Evolutionary conservation across 2,797 vertebrate species (phyloP).

Genomic region (Etheostoma perlongum): DNA sequence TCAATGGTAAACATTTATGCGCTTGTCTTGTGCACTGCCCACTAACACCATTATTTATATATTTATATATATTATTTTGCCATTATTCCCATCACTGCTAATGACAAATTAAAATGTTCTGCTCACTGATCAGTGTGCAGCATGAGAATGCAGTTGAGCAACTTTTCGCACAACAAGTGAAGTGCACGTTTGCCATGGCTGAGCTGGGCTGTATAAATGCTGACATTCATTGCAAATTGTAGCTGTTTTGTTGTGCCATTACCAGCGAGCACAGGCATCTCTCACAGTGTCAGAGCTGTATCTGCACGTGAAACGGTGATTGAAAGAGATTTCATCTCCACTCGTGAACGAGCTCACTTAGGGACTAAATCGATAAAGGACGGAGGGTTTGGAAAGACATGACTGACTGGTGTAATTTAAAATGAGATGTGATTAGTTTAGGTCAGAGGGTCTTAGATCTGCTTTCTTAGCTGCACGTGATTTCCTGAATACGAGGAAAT

Average conservation of each 20-base stretch:
- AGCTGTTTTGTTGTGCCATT: neutral
- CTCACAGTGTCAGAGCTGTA: neutral
- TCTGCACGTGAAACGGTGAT: neutral
- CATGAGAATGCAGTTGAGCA: neutral
- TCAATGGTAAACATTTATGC: no score
- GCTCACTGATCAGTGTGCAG: neutral
- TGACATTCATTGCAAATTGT: neutral
- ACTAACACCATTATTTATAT: no score
- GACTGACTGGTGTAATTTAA: neutral
- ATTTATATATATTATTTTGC: no score
- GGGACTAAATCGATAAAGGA: neutral
- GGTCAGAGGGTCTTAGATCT: neutral
- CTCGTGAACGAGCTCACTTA: neutral
- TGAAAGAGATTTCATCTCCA: neutral
- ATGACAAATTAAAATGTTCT: neutral
- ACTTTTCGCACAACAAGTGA: neutral
- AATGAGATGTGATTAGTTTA: neutral
- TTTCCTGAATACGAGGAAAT: slow-evolving; percentile 40
- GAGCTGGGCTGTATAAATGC: neutral
- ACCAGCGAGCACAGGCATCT: no score
- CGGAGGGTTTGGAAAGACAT: neutral
- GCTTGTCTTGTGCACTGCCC: no score
- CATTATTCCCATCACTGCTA: no score
- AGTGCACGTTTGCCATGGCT: neutral
- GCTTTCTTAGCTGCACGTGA: neutral